Percentiles rank a stretch among this genome's conserved stretches.
phyloP scores from a whole-genome alignment of 2,888 invertebrate species.

The Ormyrus rosae region DNA sequence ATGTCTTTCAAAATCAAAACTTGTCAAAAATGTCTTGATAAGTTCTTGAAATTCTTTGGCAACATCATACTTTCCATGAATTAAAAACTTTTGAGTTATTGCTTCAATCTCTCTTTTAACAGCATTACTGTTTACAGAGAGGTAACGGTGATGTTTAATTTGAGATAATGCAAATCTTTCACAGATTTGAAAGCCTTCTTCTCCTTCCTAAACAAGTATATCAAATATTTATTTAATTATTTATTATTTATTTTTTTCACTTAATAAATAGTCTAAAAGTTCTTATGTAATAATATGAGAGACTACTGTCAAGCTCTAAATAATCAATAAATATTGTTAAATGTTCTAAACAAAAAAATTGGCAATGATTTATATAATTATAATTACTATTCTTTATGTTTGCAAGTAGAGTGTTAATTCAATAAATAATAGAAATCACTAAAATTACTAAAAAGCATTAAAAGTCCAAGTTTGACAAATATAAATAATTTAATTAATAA shows the following conservation, averaged over 20 bases:
- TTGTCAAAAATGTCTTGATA: constrained; percentile 68
- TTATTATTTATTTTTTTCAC: too few relatives aligned
- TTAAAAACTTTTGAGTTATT: constrained; percentile 75
- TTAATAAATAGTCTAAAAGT: too few relatives aligned
- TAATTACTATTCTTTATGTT: too few relatives aligned
- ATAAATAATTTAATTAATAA: background rate
- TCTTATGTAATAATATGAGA: too few relatives aligned
- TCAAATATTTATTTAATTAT: background rate
- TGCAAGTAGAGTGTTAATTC: background rate
- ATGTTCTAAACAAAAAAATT: too few relatives aligned
- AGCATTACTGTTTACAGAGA: constrained; percentile 76
- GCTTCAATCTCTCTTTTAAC: constrained; percentile 75
- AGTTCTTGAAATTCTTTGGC: constrained; percentile 74
- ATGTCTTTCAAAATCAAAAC: constrained; percentile 71
- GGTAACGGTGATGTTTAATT: constrained; percentile 75
- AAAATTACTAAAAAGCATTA: background rate
- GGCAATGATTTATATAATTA: too few relatives aligned
- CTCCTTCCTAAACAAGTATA: constrained; percentile 67
- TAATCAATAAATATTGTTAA: too few relatives aligned
- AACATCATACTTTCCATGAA: constrained; percentile 76
- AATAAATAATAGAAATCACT: background rate
- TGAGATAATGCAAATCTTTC: constrained; percentile 74
- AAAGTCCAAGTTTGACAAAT: too few relatives aligned
- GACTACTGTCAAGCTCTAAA: too few relatives aligned
- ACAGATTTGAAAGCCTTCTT: constrained; percentile 73